Evolutionary conservation across 2,888 invertebrate genomes (phyloP).

Genomic region (Lasioglossum malachurum): DNA sequence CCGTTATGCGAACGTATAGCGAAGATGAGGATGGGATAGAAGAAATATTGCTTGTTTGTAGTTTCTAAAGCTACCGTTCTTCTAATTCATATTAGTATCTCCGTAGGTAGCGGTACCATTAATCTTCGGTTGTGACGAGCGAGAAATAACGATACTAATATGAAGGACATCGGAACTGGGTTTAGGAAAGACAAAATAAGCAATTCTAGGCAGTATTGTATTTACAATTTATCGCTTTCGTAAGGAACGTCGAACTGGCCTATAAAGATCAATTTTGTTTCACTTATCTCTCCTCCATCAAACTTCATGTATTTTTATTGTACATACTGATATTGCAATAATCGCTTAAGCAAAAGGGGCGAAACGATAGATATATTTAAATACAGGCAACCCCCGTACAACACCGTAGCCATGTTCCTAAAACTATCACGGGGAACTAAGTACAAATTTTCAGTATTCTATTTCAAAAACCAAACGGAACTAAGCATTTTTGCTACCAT

Average conservation of each 20-base stretch:
- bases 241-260: not conserved
- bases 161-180: not conserved
- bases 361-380: slow-evolving; percentile 21
- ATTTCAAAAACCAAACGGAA: not conserved
- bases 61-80: not conserved
- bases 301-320: slow-evolving; percentile 68
- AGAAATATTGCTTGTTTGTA: slow-evolving; percentile 9
- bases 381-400: slow-evolving; percentile 8
- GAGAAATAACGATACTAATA: slow-evolving; percentile 16
- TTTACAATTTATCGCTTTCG: not conserved
- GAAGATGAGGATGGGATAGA: not conserved
- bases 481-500: not conserved
- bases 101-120: not conserved
- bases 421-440: not conserved
- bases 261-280: not conserved
- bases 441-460: not conserved
- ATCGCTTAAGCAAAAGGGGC: slow-evolving; percentile 42
- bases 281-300: not conserved
- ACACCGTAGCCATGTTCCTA: slow-evolving; percentile 3
- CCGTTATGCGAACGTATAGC: not conserved
- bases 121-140: not conserved
- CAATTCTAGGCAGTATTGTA: not conserved
- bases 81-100: slow-evolving; percentile 8
- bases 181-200: not conserved
- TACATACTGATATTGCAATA: slow-evolving; percentile 65